Evolutionary conservation across 2,888 invertebrate genomes (phyloP).

Genomic region (Boloria selene): DNA sequence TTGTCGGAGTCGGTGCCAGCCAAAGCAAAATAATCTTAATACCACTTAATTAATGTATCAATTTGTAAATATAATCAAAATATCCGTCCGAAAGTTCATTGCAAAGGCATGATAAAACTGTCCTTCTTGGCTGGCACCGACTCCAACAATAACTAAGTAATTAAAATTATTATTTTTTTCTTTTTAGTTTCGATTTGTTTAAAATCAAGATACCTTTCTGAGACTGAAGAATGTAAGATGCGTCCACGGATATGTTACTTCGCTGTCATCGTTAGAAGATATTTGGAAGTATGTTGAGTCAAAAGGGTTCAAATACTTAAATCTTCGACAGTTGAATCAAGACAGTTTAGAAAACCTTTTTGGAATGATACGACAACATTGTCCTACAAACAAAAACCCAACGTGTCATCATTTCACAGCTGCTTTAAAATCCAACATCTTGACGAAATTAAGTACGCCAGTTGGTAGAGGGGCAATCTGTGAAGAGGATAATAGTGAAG

Average conservation of each 20-base stretch:
- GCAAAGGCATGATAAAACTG: no score
- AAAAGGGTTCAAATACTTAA: constrained; percentile 27
- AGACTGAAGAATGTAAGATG: constrained; percentile 24
- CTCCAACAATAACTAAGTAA: no score
- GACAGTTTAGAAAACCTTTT: constrained; percentile 31
- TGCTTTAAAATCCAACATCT: constrained; percentile 19
- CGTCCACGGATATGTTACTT: constrained; percentile 28
- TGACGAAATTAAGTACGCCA: constrained; percentile 16
- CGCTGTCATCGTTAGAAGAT: no score
- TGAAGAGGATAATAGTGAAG: background rate
- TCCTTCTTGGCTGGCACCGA: no score
- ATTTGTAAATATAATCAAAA: no score
- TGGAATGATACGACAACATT: constrained; percentile 33
- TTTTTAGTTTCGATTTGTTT: no score
- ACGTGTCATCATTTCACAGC: constrained; percentile 23
- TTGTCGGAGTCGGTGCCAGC: no score
- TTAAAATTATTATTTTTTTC: no score
- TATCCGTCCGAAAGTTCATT: no score
- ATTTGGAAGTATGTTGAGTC: constrained; percentile 6
- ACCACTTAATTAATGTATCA: no score
- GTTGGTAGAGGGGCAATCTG: constrained; percentile 8
- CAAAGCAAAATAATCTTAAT: no score
- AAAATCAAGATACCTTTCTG: no score
- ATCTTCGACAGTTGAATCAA: constrained; percentile 34
- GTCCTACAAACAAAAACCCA: constrained; percentile 30